Base-by-base conservation (phyloP, 92 coral and sea anemone genomes). In the Palythoa grandiflora region DNA sequence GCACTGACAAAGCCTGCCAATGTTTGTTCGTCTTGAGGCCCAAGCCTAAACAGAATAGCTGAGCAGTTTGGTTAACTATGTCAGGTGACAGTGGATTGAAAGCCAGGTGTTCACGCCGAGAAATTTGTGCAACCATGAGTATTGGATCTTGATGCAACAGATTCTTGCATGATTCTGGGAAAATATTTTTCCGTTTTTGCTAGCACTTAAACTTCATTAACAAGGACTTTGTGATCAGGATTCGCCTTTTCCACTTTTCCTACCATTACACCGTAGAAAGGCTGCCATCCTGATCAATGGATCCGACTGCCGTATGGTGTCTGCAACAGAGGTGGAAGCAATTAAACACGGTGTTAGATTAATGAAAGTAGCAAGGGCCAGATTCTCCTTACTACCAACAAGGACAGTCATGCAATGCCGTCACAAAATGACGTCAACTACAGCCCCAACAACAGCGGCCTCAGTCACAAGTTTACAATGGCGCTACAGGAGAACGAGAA, bases 21-120 rank as follows among this genome's bases (percentile, higher is more conserved):
- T 84, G 65, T 71, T 84, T 15, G 20, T 52, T 5, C 36, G 37
- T 3, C 11, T 75, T 15, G 19, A 51, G 5, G 59, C 17, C 37
- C 60, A 75, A 10, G 59, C 48, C 59, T 8, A 17, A n/a, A 16
- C 79, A 2, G 14, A n/a, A 8, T 37, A 11, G 13, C 16, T 50
- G 36, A 11, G 36, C 12, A 20, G 16, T 2, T 60, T 75, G 1
- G 60, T 50, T 1, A 38, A 3, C 2, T 73, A 73, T 10, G 15
- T 84, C 44, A 20, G 52, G 36, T 5, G 66, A 36, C 63, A 20
- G 20, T 84, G 79, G 87, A 68, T 84, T 0, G 54, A 40, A 2
- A 73, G 61, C 52, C 51, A 84, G 15, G 20, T 84, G 59, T 71
- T 71, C 87, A 6, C 79, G 79, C n/a, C 44, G 28, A n/a, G 53